phyloP scores from a whole-genome alignment of 2,888 invertebrate genomes.

The Heliconius sara region DNA sequence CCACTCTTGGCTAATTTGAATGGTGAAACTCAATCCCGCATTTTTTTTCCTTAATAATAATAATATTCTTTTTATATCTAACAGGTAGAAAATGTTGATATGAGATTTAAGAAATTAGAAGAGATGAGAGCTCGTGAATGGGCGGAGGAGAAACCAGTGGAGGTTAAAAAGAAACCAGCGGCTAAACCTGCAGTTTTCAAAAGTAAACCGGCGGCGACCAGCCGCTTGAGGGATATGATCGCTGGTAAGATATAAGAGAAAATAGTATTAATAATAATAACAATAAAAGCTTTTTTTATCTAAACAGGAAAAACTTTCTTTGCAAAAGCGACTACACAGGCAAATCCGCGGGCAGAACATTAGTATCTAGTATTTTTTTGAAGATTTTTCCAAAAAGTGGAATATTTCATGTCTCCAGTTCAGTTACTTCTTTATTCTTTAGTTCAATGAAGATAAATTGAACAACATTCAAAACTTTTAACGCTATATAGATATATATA shows the following conservation, averaged over 20 bases:
- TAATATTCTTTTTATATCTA: background rate
- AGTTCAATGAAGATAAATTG: too few species aligned
- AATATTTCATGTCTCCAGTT: too few species aligned
- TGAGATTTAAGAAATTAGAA: slow-evolving; percentile 83
- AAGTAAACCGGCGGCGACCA: slow-evolving; percentile 51
- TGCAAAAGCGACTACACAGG: too few species aligned
- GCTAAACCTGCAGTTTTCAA: slow-evolving; percentile 37
- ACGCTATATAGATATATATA: too few species aligned
- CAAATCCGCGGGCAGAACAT: too few species aligned
- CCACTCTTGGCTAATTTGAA: background rate
- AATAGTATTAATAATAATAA: too few species aligned
- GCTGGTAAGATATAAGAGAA: slow-evolving; percentile 59
- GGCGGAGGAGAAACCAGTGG: slow-evolving; percentile 73
- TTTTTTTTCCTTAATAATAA: background rate
- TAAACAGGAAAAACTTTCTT: too few species aligned
- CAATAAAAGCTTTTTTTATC: too few species aligned
- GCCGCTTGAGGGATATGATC: slow-evolving; percentile 70
- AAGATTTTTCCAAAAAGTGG: too few species aligned
- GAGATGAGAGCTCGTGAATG: slow-evolving; percentile 76
- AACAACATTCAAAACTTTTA: too few species aligned
- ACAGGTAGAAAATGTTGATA: slow-evolving; percentile 86
- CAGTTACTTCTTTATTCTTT: too few species aligned
- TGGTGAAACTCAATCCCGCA: background rate
- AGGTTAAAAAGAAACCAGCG: slow-evolving; percentile 42
- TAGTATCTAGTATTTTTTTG: too few species aligned